These are phyloP conservation scores for Diglossa cyanea DNA, from an alignment of 2,797 vertebrate species.

Conservation along the genomic window DNA sequence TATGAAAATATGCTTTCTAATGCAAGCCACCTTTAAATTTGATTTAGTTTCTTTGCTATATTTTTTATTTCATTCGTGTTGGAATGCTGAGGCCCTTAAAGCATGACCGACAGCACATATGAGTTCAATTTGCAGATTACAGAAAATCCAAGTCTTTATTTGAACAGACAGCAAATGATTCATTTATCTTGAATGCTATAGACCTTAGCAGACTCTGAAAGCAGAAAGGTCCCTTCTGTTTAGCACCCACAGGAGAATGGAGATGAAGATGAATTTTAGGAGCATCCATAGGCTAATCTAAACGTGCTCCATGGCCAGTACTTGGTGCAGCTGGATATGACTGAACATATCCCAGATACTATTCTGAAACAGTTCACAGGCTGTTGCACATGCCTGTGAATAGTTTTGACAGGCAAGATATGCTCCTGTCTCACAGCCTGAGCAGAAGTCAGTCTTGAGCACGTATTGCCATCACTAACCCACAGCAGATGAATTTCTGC, in stretches of 20 bases:
- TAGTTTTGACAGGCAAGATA: not conserved
- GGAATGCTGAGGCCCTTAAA: slow-evolving; percentile 3
- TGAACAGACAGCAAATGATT: not conserved
- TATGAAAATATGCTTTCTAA: slow-evolving; percentile 46
- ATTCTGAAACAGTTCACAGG: not conserved
- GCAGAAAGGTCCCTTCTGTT: not conserved
- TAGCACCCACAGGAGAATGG: not conserved
- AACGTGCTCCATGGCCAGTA: not conserved
- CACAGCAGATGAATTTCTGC: not conserved
- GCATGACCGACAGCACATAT: not conserved
- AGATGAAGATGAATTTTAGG: not conserved
- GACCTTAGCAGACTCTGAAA: not conserved
- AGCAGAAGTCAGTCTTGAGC: not conserved
- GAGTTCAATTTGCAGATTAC: not conserved
- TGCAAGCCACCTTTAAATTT: slow-evolving; percentile 20
- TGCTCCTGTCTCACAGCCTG: not conserved
- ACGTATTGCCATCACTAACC: not conserved
- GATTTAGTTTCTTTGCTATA: not conserved
- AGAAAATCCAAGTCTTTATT: not conserved
- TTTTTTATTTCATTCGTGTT: not conserved
- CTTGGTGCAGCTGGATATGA: not conserved
- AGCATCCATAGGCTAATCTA: not conserved
- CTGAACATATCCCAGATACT: not conserved
- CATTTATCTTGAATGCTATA: not conserved
- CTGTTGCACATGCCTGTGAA: not conserved